These are phyloP conservation scores for Amaurobius ferox DNA, from an alignment of 2,888 invertebrate species.

Conservation along the genomic window DNA sequence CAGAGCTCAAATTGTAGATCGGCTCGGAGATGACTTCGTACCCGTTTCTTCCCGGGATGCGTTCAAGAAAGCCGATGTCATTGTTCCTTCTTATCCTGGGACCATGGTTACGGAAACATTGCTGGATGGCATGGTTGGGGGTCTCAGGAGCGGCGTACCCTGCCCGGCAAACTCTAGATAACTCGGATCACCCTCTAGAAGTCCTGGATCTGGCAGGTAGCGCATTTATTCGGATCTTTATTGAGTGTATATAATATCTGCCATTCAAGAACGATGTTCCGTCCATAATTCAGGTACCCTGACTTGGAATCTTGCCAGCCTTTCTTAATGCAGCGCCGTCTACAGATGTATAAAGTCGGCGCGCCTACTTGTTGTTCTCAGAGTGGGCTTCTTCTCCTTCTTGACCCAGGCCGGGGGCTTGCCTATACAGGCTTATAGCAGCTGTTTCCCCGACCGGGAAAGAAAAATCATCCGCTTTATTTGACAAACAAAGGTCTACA, in stretches of 20 bases:
- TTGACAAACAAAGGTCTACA: too few relatives aligned
- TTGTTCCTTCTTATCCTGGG: not conserved
- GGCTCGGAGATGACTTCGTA: not conserved
- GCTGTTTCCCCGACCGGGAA: too few relatives aligned
- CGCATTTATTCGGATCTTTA: too few relatives aligned
- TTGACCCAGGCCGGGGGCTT: too few relatives aligned
- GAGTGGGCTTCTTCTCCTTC: too few relatives aligned
- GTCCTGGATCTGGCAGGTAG: not conserved
- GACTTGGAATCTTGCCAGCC: not conserved
- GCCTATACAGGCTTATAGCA: too few relatives aligned
- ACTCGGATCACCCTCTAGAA: not conserved
- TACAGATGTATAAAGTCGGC: not conserved
- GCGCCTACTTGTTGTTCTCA: not conserved
- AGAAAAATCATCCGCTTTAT: too few relatives aligned
- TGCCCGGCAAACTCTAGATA: not conserved
- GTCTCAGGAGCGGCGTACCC: not conserved
- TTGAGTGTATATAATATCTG: not conserved
- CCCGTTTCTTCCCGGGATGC: too few relatives aligned
- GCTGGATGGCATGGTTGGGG: too few relatives aligned
- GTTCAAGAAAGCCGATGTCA: not conserved
- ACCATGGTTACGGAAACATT: not conserved
- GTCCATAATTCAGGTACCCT: not conserved
- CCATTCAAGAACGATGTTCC: not conserved
- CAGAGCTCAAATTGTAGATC: not conserved
- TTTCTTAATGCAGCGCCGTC: not conserved